Conservation (phyloP, 2,888 invertebrate species). For the Nemapogon koenigi region DNA sequence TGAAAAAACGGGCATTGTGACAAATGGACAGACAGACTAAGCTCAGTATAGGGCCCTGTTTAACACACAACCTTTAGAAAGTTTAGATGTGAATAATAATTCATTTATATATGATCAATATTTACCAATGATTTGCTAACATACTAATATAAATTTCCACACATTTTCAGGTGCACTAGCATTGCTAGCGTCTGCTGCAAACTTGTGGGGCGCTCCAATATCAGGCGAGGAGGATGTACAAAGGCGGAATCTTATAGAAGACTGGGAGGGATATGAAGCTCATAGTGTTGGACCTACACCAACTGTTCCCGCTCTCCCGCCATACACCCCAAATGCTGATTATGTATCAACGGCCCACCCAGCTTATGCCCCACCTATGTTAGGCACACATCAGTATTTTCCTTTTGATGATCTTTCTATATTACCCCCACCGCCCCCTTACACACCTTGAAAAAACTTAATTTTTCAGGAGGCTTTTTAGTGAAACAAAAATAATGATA, state of each 20-base stretch:
- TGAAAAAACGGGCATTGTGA: too few species aligned
- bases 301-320: conserved; percentile 63
- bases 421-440: conserved; percentile 60
- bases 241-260: conserved; percentile 65
- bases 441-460: conserved; percentile 41
- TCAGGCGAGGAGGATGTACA: conserved; percentile 51
- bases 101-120: too few species aligned
- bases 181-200: conserved; percentile 72
- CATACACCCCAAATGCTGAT: conserved; percentile 59
- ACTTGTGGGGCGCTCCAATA: conserved; percentile 66
- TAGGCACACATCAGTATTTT: conserved; percentile 51
- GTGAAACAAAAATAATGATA: background rate
- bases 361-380: conserved; percentile 39
- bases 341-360: conserved; percentile 5
- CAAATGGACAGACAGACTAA: too few species aligned
- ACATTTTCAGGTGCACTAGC: conserved; percentile 66
- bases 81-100: too few species aligned
- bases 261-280: conserved; percentile 67
- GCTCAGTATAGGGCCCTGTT: too few species aligned
- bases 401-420: conserved; percentile 55
- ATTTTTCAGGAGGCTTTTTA: too few species aligned
- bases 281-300: conserved; percentile 66
- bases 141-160: conserved; percentile 5
- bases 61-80: too few species aligned
- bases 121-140: background rate